Percentiles rank a stretch among this genome's conserved stretches.
Evolutionary conservation across 2,888 invertebrate species (phyloP).

Genomic region (Eupeodes latifasciatus): DNA sequence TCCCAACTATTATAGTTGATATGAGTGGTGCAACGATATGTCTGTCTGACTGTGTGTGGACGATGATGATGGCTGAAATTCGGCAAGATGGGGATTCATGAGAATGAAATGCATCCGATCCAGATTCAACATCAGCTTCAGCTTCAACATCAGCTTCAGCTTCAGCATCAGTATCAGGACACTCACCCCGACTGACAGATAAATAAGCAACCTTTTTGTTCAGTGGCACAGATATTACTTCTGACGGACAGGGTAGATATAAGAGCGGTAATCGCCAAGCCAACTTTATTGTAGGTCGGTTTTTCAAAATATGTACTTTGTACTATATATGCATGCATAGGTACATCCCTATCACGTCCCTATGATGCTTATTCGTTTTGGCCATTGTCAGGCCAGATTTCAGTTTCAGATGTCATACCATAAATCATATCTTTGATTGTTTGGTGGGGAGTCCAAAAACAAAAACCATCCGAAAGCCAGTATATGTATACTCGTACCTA

Average conservation of each 20-base stretch:
- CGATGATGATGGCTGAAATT: constrained; percentile 65
- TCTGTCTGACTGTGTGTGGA: constrained; percentile 44
- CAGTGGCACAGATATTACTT: constrained; percentile 69
- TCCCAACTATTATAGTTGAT: constrained; percentile 46
- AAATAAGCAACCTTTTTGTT: constrained; percentile 66
- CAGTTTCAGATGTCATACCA: constrained; percentile 73
- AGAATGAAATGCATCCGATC: constrained; percentile 56
- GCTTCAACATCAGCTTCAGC: constrained; percentile 24
- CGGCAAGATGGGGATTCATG: constrained; percentile 36
- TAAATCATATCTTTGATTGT: constrained; percentile 77
- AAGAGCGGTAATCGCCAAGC: constrained; percentile 15
- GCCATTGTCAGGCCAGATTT: constrained; percentile 71
- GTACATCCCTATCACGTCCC: no score
- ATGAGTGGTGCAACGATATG: constrained; percentile 26
- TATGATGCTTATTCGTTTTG: constrained; percentile 28
- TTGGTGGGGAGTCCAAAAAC: constrained; percentile 46
- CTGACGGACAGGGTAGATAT: constrained; percentile 45
- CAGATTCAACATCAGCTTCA: constrained; percentile 48
- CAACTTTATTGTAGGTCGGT: constrained; percentile 24
- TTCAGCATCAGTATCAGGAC: constrained; percentile 53
- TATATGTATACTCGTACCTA: no score
- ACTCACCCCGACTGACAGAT: constrained; percentile 59
- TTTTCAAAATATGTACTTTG: background rate
- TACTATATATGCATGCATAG: no score
- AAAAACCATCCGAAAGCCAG: constrained; percentile 18